Percentiles rank a stretch among this genome's conserved stretches.
These are phyloP conservation scores for Myotis planiceps DNA, from an alignment of 2,797 vertebrate genomes.

Conservation along the genomic window DNA sequence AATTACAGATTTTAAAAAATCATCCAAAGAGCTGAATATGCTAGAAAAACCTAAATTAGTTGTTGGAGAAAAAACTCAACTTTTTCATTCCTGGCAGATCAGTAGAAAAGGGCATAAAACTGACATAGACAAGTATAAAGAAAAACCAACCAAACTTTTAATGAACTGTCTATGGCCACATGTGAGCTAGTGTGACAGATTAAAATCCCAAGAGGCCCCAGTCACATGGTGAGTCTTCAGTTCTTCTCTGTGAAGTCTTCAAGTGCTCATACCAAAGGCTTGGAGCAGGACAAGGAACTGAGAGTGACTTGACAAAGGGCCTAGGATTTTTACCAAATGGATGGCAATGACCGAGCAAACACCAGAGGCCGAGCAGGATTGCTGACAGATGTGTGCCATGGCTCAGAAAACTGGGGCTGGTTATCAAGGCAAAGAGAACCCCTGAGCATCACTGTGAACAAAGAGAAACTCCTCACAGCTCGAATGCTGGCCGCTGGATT, in stretches of 20 bases:
- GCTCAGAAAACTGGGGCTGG: neutral
- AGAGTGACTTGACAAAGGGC: neutral
- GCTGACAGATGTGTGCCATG: neutral
- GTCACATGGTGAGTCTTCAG: neutral
- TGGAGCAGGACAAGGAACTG: neutral
- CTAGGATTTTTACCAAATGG: neutral
- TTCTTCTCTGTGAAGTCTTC: neutral
- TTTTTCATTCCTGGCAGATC: neutral
- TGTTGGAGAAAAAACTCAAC: neutral
- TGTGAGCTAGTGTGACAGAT: neutral
- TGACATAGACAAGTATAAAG: neutral
- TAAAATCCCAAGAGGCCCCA: neutral
- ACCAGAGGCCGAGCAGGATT: neutral
- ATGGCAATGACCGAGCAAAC: neutral
- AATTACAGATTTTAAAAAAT: neutral
- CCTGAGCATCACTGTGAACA: neutral
- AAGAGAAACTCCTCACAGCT: neutral
- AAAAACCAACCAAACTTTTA: neutral
- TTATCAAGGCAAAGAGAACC: neutral
- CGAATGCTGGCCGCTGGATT: neutral
- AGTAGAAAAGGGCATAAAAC: neutral
- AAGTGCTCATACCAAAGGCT: neutral
- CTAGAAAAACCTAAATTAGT: constrained; percentile 1
- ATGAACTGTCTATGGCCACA: neutral
- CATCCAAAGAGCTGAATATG: neutral